These are phyloP conservation scores for Nasalis larvatus DNA, from an alignment of 2,113 vertebrate species.

Conservation along the genomic window DNA sequence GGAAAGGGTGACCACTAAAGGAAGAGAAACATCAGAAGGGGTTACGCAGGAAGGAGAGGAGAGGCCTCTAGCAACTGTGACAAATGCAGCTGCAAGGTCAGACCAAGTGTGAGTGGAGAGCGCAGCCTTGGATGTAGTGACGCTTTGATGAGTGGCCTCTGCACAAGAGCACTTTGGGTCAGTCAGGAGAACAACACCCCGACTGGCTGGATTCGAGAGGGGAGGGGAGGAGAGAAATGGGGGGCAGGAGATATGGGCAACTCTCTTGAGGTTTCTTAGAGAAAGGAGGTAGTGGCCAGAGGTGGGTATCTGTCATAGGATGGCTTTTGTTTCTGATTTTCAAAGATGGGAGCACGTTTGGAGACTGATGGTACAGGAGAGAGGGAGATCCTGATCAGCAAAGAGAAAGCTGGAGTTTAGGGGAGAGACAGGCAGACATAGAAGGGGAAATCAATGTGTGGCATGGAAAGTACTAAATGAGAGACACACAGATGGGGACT, in stretches of 20 bases:
- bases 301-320: not conserved
- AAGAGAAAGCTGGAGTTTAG: not conserved
- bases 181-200: rapidly evolving
- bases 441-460: no score
- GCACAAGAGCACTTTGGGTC: not conserved
- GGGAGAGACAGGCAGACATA: not conserved
- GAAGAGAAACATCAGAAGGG: not conserved
- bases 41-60: no score
- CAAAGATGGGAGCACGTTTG: not conserved
- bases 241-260: not conserved
- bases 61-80: not conserved
- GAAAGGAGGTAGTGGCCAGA: no score
- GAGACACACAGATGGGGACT: not conserved
- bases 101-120: not conserved
- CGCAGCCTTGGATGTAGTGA: rapidly evolving
- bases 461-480: not conserved
- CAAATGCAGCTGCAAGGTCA: not conserved
- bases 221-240: not conserved
- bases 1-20: not conserved
- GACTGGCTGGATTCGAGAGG: not conserved
- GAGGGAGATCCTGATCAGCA: not conserved
- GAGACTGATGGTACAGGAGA: no score
- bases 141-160: rapidly evolving
- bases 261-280: not conserved
- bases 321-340: not conserved